Percentiles rank a stretch among this genome's conserved stretches.
These are phyloP conservation scores for Forbesichthys papilliferus DNA, from an alignment of 2,113 vertebrate genomes.

Conservation along the genomic window DNA sequence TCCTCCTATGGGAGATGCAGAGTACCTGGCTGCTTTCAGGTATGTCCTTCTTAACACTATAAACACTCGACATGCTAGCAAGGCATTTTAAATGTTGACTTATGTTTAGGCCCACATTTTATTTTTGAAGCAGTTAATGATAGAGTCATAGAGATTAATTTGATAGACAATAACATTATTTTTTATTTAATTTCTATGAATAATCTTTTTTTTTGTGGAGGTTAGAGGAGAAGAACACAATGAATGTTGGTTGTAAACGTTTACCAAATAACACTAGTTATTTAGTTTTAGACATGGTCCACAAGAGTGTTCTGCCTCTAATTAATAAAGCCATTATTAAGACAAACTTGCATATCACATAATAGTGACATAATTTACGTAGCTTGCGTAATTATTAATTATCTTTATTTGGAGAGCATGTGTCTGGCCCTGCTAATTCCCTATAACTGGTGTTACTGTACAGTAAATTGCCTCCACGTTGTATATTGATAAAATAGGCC, in stretches of 20 bases:
- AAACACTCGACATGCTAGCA: not conserved
- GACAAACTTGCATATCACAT: no score
- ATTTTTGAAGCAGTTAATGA: no score
- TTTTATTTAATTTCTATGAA: no score
- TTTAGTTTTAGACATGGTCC: not conserved
- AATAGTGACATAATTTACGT: slow-evolving; percentile 46
- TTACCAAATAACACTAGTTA: no score
- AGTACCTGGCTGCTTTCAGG: slow-evolving; percentile 96
- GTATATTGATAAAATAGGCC: slow-evolving; percentile 46
- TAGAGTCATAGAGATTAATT: no score
- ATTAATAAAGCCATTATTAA: not conserved
- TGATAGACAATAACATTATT: no score
- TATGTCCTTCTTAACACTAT: slow-evolving; percentile 40
- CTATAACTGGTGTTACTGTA: slow-evolving; percentile 45
- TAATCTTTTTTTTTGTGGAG: no score
- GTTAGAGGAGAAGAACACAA: no score
- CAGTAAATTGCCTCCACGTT: slow-evolving; percentile 64
- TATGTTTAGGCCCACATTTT: no score
- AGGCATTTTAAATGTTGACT: no score
- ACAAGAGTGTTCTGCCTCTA: not conserved
- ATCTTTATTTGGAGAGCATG: slow-evolving; percentile 63
- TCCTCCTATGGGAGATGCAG: slow-evolving; percentile 93
- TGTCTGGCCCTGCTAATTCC: slow-evolving; percentile 38
- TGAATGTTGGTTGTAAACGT: no score
- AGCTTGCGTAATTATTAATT: slow-evolving; percentile 53